A percentile compares a stretch with the other conserved stretches of the same genome.
phyloP scores from a whole-genome alignment of 2,113 vertebrate species.

The Muntiacus muntjak region DNA sequence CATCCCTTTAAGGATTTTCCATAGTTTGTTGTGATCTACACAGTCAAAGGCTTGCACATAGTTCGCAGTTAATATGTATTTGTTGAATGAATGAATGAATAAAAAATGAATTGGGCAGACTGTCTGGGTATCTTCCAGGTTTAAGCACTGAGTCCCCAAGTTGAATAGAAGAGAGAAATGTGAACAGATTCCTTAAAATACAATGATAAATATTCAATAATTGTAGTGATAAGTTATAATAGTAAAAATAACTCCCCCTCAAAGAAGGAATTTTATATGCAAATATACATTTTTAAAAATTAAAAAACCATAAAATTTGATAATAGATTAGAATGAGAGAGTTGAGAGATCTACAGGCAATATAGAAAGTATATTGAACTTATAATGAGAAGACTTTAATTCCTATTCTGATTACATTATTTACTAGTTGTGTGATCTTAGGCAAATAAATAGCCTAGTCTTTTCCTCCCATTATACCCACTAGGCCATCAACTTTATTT shows the following conservation, averaged over 20 bases:
- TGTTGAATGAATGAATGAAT: not conserved
- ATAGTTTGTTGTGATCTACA: not conserved
- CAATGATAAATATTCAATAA: not conserved
- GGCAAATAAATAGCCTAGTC: not conserved
- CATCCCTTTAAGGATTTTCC: not conserved
- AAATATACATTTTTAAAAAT: not conserved
- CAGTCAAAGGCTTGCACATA: not conserved
- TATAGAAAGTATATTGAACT: not conserved
- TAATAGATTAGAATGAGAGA: not conserved
- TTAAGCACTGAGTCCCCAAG: not conserved
- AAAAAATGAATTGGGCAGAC: not conserved
- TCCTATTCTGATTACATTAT: not conserved
- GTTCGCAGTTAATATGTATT: not conserved
- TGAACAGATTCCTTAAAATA: not conserved
- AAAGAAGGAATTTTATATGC: not conserved
- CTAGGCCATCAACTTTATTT: not conserved
- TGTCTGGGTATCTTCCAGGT: not conserved
- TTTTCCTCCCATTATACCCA: not conserved
- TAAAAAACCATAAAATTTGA: not conserved
- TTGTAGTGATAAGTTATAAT: not conserved
- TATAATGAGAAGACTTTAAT: not conserved
- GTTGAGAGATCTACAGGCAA: not conserved
- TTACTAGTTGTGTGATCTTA: not conserved
- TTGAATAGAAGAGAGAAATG: not conserved
- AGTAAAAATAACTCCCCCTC: not conserved